phyloP scores from a whole-genome alignment of 2,113 vertebrate genomes.

The Cathartes aura region DNA sequence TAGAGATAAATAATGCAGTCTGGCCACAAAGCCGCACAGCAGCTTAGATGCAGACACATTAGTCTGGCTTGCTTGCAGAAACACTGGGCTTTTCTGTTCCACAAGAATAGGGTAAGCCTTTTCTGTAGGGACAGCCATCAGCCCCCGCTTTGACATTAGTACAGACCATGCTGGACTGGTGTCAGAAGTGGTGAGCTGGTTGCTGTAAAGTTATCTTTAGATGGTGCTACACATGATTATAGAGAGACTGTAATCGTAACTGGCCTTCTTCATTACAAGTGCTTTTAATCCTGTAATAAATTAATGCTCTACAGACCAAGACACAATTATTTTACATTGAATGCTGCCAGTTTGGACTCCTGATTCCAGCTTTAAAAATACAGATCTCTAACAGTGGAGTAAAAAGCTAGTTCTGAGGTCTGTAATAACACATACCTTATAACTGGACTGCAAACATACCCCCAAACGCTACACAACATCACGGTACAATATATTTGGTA shows the following conservation, averaged over 20 bases:
- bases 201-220: background rate
- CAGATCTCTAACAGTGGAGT: background rate
- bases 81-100: background rate
- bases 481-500: background rate
- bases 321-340: background rate
- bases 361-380: background rate
- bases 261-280: background rate
- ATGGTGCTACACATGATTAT: background rate
- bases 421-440: background rate
- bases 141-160: background rate
- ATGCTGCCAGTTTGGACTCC: background rate
- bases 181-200: background rate
- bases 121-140: background rate
- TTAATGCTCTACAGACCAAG: background rate
- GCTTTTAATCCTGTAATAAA: background rate
- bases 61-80: background rate
- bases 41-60: background rate
- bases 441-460: accelerated
- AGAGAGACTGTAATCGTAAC: background rate
- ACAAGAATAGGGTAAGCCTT: background rate
- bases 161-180: background rate
- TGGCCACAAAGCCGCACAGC: background rate
- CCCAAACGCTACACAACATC: background rate
- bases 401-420: background rate
- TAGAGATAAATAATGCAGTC: background rate